Conservation (phyloP, 2,797 vertebrate genomes). For the Siniperca undulata region DNA sequence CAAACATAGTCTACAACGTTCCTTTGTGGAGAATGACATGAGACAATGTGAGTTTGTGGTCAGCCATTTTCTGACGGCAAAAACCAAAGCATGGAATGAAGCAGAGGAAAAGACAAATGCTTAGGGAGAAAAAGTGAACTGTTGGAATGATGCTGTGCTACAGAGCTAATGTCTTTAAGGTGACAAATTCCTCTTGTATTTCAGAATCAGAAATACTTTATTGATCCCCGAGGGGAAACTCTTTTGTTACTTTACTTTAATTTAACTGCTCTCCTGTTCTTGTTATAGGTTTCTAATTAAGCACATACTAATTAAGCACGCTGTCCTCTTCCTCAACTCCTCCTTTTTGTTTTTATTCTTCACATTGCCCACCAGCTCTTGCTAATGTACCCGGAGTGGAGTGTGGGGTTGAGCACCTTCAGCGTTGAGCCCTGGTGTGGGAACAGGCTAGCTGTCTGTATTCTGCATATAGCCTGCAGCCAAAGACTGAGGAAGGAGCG, state of each 20-base stretch:
- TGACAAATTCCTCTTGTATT: conserved; percentile 14
- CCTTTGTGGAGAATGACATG: conserved; percentile 71
- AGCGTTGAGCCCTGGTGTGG: conserved; percentile 72
- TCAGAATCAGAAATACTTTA: no score
- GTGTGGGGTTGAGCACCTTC: conserved; percentile 74
- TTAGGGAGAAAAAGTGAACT: conserved; percentile 35
- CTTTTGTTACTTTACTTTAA: no score
- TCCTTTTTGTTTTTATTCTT: conserved; percentile 28
- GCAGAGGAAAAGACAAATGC: conserved; percentile 36
- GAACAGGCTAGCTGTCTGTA: conserved; percentile 81
- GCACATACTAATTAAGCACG: neutral
- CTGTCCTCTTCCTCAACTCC: conserved; percentile 23
- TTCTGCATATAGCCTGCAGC: conserved; percentile 85
- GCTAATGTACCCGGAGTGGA: conserved; percentile 62
- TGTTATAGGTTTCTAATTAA: conserved; percentile 16
- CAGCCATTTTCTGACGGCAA: conserved; percentile 63
- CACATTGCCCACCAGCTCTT: conserved; percentile 33
- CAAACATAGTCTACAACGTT: conserved; percentile 76
- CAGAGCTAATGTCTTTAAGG: conserved; percentile 7
- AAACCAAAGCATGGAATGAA: conserved; percentile 64
- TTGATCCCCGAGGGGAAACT: no score
- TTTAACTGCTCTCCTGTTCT: conserved; percentile 3
- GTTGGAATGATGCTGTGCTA: conserved; percentile 18
- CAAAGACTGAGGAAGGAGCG: conserved; percentile 79
- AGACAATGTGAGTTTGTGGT: conserved; percentile 79